Evolutionary conservation across 2,113 vertebrate species (phyloP).

Genomic region (Oncorhynchus nerka): DNA sequence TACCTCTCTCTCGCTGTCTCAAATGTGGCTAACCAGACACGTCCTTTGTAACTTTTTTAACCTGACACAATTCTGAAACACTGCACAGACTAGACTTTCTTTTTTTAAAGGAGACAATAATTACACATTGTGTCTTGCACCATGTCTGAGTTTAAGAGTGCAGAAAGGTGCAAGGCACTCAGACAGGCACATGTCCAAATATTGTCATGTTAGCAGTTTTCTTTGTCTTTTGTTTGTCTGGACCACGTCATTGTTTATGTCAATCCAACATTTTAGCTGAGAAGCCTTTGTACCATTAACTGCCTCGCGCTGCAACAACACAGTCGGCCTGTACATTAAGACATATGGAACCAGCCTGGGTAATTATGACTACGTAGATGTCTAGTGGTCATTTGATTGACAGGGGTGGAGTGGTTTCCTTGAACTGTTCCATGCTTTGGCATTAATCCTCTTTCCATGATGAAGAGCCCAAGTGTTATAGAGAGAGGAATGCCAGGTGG

Average conservation of each 20-base stretch:
- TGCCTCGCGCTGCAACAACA: too few species aligned
- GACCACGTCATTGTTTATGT: constrained; percentile 14
- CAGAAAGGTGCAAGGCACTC: not conserved
- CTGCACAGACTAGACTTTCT: not conserved
- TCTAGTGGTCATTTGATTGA: not conserved
- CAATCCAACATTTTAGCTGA: not conserved
- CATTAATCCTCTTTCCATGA: not conserved
- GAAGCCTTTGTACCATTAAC: too few species aligned
- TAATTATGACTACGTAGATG: not conserved
- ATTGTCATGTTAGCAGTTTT: constrained; percentile 25
- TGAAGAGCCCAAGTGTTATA: not conserved
- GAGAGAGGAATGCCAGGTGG: too few species aligned
- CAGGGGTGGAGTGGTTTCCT: not conserved
- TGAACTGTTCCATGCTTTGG: not conserved
- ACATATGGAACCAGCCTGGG: constrained; percentile 6
- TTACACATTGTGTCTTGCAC: constrained; percentile 16
- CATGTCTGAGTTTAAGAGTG: not conserved
- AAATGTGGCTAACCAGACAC: constrained; percentile 6
- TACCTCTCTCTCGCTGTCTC: constrained; percentile 8
- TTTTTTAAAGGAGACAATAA: constrained; percentile 16
- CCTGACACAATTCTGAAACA: constrained; percentile 8
- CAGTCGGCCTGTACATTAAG: not conserved
- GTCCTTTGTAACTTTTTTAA: constrained; percentile 16
- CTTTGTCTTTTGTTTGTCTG: not conserved
- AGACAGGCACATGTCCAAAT: constrained; percentile 40